These are phyloP conservation scores for Pachymerium ferrugineum DNA, from an alignment of 2,888 invertebrate species.

Conservation along the genomic window DNA sequence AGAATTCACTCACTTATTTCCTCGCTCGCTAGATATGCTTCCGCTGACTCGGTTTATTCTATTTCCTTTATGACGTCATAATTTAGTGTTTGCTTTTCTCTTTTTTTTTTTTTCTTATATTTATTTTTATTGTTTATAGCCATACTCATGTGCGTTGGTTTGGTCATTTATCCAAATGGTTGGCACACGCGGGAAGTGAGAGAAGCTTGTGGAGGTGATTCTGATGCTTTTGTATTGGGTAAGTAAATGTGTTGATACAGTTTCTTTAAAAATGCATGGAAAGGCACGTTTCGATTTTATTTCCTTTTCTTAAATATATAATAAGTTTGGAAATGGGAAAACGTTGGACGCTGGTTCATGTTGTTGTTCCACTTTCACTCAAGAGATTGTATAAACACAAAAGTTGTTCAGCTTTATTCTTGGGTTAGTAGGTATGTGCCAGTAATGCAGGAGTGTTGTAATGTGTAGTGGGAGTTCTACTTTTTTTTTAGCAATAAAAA, in stretches of 20 bases:
- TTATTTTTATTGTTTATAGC: conserved; percentile 51
- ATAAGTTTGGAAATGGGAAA: too few species aligned
- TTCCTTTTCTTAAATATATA: background rate
- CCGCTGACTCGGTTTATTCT: conserved; percentile 10
- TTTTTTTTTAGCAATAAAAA: too few species aligned
- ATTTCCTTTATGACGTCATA: conserved; percentile 6
- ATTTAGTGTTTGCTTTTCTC: background rate
- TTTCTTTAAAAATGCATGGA: background rate
- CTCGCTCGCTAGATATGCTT: conserved; percentile 2
- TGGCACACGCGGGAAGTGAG: conserved; percentile 60
- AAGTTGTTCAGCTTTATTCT: too few species aligned
- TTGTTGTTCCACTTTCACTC: background rate
- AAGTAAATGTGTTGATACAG: conserved; percentile 41
- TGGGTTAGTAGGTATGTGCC: too few species aligned
- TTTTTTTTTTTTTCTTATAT: background rate
- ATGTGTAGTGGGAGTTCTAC: too few species aligned
- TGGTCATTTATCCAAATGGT: conserved; percentile 58
- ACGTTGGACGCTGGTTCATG: too few species aligned
- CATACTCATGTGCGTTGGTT: conserved; percentile 55
- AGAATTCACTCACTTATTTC: conserved; percentile 2
- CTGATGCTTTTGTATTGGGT: conserved; percentile 58
- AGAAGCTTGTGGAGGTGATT: conserved; percentile 57
- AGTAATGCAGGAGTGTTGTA: too few species aligned
- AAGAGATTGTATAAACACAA: too few species aligned
- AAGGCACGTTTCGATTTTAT: background rate